phyloP scores from a whole-genome alignment of 2,797 vertebrate species.

The Rhinophrynus dorsalis region DNA sequence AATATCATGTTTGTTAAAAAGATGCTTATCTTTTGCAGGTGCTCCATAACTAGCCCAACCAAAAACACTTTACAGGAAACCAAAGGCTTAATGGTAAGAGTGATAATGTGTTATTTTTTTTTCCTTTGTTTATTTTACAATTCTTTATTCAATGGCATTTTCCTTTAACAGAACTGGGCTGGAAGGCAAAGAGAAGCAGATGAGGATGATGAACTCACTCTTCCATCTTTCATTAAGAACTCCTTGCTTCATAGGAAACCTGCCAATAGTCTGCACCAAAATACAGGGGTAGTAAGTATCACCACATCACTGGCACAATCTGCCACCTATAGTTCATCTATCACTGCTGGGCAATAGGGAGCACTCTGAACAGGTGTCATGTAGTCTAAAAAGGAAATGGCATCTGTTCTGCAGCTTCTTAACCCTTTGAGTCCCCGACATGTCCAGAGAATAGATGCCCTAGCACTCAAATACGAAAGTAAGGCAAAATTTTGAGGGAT shows the following conservation, averaged over 20 bases:
- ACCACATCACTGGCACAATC: neutral
- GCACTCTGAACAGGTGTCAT: no score
- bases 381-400: no score
- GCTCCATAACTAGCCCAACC: constrained; percentile 50
- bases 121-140: neutral
- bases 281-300: constrained; percentile 73
- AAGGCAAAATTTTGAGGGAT: no score
- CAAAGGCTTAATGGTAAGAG: constrained; percentile 18
- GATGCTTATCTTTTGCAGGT: constrained; percentile 57
- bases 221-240: constrained; percentile 82
- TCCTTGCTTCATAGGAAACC: constrained; percentile 84
- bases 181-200: constrained; percentile 60
- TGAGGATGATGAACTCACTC: constrained; percentile 58
- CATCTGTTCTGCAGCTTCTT: no score
- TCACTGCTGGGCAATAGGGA: no score
- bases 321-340: no score
- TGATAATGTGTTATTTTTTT: neutral
- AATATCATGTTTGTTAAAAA: no score
- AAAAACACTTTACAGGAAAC: constrained; percentile 32
- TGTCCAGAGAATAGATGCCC: no score
- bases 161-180: constrained; percentile 50
- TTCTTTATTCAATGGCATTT: neutral
- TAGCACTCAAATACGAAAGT: no score
- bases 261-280: constrained; percentile 68
- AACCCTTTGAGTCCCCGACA: no score